These are phyloP conservation scores for Podilymbus podiceps DNA, from an alignment of 2,113 vertebrate species.

Conservation along the genomic window DNA sequence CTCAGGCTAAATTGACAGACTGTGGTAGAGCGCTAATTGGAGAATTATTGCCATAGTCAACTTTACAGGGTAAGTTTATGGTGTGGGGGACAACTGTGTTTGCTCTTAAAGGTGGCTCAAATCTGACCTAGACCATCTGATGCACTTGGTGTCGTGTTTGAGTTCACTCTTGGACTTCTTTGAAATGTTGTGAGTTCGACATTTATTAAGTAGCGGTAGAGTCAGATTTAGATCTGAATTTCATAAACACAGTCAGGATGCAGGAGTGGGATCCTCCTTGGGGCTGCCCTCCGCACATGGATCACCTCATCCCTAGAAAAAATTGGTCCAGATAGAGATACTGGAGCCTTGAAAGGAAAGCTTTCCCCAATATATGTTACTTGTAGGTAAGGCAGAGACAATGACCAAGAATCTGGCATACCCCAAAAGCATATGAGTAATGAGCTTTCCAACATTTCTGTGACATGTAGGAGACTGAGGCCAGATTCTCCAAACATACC, in stretches of 20 bases:
- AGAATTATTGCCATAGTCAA: not conserved
- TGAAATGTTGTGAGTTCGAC: not conserved
- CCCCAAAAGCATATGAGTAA: fast-evolving
- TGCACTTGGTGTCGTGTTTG: not conserved
- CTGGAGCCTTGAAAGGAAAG: not conserved
- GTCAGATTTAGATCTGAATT: not conserved
- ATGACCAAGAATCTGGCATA: fast-evolving
- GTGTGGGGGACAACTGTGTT: fast-evolving
- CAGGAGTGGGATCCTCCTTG: not conserved
- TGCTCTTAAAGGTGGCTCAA: not conserved
- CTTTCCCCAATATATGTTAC: not conserved
- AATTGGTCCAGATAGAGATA: fast-evolving
- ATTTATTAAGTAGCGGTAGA: not conserved
- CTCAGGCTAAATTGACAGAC: not conserved
- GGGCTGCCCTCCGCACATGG: fast-evolving
- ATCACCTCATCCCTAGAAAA: not conserved
- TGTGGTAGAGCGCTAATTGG: fast-evolving
- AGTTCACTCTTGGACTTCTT: not conserved
- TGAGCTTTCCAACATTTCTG: not conserved
- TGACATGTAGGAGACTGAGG: fast-evolving
- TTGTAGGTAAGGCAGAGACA: not conserved
- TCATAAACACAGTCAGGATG: not conserved
- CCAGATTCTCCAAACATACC: not conserved
- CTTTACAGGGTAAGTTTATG: not conserved
- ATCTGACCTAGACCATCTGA: not conserved